Evolutionary conservation across 2,888 invertebrate species (phyloP), one percentile per base, ranked within the genome.

Genomic region (Lycaena phlaeas): DNA sequence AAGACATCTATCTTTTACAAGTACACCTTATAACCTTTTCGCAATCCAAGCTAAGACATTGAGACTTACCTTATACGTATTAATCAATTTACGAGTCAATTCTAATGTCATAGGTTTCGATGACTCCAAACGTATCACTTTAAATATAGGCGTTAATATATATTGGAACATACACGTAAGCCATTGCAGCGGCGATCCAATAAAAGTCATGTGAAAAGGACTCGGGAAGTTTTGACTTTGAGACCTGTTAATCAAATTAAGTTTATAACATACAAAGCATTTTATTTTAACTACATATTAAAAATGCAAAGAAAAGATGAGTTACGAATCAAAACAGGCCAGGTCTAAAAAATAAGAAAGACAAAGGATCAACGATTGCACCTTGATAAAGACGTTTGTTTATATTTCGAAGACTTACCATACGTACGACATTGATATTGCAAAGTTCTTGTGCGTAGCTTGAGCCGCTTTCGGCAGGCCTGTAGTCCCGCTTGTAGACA

Each of bases 101-200:
- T 71, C 61, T n/a, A 53, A 61, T 0, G 70, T 68, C 14, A 72
- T 9, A 0, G 56, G 17, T 4, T 41, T 40, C 0, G 81, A 77
- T 0, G 72, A 61, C 38, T 75, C 68, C 9, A 82, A 54, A 1
- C 78, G 56, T 1, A 65, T 59, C 45, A 64, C 67, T 27, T 64
- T 61, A 12, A 75, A 28, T 1, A 79, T 58, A 4, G 77, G 65
- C 0, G 74, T 66, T 1, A 61, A 27, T 0, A 70, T 42, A 42
- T 61, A 75, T 18, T 61, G 61, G 15, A 75, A 49, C n/a, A 79
- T 45, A 0, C 77, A 74, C 0, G 79, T 73, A 44, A 79, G 43
- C 81, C 81, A 82, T 41, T 81, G 81, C 0, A 82, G 53, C 0
- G 78, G 77, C 0, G 79, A 59, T 0, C 55, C 64, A 1, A 78